Base-by-base conservation (phyloP, 2,113 vertebrate genomes). In the Dipodomys spectabilis region DNA sequence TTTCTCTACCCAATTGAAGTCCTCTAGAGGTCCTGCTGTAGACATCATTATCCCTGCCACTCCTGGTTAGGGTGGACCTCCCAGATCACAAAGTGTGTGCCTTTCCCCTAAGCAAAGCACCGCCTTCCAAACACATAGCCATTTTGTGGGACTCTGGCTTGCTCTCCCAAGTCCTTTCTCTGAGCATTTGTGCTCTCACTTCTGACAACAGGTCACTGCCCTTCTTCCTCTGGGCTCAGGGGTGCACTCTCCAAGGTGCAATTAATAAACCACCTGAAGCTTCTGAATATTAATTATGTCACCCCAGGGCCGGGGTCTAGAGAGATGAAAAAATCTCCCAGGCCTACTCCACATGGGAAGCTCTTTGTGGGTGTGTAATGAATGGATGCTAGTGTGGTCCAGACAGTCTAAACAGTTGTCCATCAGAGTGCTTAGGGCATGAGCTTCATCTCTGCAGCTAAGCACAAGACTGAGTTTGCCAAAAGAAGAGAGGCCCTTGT, bases 401-500 rank as follows among this genome's bases (percentile, higher is more conserved):
- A 22, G 72, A 30, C 20, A 11, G 9, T 28, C 75, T 23, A 49
- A 64, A 35, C 13, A 13, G 16, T 74, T 86, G 79, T 20, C 7
- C 15, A 13, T 30, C 44, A 39, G 5, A 71, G 35, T 25, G 9
- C 11, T 8, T 12, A 0, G 25, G 60, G 1, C 11, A 20, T 39
- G 16, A 7, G 72, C 1, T 10, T 44, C 45, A 67, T 44, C 65
- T 57, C 16, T 74, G 4, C 32, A 4, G 30, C 12, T 81, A 64
- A 8, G 4, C 7, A 0, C 3, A 44, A 57, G n/a, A 67, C 39
- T 19, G 39, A 35, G 22, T 80, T 68, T 81, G n/a, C 65, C 4
- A 28, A 64, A 77, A 28, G 3, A 19, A 0, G 64, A 39, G 69
- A 28, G 3, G 64, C 60, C 78, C 1, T 3, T 19, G 0, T 0